Conservation (phyloP, 2,888 invertebrate genomes). For the Sinopyrophorus schimmeli region DNA sequence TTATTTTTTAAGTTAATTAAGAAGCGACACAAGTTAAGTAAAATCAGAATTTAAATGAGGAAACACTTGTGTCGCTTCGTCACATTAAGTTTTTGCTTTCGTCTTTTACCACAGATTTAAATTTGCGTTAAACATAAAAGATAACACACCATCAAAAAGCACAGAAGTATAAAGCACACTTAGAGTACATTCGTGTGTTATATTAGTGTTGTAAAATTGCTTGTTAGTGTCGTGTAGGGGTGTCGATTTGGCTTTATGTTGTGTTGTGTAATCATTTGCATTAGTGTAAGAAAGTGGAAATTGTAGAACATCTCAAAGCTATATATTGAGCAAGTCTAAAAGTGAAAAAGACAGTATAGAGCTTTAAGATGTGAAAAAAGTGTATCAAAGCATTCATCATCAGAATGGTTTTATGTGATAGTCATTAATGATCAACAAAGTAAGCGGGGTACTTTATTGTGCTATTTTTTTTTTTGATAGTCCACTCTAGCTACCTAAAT, state of each 20-base stretch:
- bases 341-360: background rate
- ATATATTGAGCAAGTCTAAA: constrained; percentile 2
- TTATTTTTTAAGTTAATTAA: too few relatives aligned
- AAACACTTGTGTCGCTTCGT: too few relatives aligned
- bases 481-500: constrained; percentile 24
- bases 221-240: constrained; percentile 23
- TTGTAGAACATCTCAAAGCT: constrained; percentile 19
- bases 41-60: too few relatives aligned
- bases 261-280: constrained; percentile 24
- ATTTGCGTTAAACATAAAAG: too few relatives aligned
- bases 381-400: constrained; percentile 18
- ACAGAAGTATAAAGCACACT: constrained; percentile 5
- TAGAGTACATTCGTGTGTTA: constrained; percentile 3
- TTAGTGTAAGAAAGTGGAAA: constrained; percentile 22
- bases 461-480: constrained; percentile 35
- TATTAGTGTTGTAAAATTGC: constrained; percentile 7
- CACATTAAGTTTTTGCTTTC: too few relatives aligned
- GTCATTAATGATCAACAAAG: constrained; percentile 39
- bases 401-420: constrained; percentile 38
- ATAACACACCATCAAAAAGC: constrained; percentile 7
- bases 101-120: too few relatives aligned
- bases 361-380: constrained; percentile 17
- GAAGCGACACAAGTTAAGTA: too few relatives aligned
- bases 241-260: constrained; percentile 16
- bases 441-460: constrained; percentile 47